phyloP scores from a whole-genome alignment of 2,113 vertebrate genomes.

The Lampris megalopsis region DNA sequence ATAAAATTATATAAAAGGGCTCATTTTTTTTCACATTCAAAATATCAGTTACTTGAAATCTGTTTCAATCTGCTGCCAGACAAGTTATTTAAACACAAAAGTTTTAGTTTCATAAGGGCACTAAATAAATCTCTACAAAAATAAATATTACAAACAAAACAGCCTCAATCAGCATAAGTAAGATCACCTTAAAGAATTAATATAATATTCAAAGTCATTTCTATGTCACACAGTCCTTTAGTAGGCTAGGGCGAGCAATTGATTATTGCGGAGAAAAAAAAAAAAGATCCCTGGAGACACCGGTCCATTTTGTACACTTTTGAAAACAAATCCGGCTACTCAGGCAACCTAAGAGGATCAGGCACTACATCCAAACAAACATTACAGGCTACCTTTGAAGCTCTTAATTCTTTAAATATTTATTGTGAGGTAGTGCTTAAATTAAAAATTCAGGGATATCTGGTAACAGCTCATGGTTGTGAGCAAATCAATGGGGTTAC shows the following conservation, averaged over 20 bases:
- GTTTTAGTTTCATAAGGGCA: neutral
- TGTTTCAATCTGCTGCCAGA: too few relatives aligned
- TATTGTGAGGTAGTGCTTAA: slow-evolving; percentile 82
- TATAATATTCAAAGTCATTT: neutral
- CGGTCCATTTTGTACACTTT: slow-evolving; percentile 2
- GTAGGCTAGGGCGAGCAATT: too few relatives aligned
- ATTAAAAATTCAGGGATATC: slow-evolving; percentile 80
- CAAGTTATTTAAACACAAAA: too few relatives aligned
- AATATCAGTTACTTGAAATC: too few relatives aligned
- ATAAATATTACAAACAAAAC: neutral
- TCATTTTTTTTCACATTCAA: too few relatives aligned
- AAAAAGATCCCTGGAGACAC: slow-evolving; percentile 1
- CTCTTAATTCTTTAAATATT: slow-evolving; percentile 93
- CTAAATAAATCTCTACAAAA: neutral
- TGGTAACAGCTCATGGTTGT: slow-evolving; percentile 84
- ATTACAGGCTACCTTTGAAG: slow-evolving; percentile 84
- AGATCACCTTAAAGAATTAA: neutral
- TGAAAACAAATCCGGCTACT: neutral
- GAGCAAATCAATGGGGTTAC: slow-evolving; percentile 88
- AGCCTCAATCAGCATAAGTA: neutral
- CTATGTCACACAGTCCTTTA: neutral
- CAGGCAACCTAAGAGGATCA: slow-evolving; percentile 76
- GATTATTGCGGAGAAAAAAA: too few relatives aligned
- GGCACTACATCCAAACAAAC: slow-evolving; percentile 84
- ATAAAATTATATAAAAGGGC: neutral